Base-by-base conservation (phyloP, 2,113 vertebrate genomes). In the Leucopsar rothschildi region DNA sequence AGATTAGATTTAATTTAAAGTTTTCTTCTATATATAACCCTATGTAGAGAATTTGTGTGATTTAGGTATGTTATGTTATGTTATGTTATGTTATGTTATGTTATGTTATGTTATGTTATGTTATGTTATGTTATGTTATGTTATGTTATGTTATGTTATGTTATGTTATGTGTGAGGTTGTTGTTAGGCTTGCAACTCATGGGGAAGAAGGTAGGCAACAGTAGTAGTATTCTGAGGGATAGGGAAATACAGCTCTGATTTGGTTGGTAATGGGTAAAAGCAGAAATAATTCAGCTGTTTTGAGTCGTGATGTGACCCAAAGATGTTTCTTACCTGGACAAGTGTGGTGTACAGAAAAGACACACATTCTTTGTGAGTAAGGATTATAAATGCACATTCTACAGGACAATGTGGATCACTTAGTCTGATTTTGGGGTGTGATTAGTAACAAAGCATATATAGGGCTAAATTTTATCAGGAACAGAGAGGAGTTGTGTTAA, bases 261-360 rank as follows among this genome's bases (percentile, higher is more conserved):
- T 4, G 3, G 13, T 5, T 52, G 23, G 33, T 19, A 60, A 60
- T 19, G 22, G 55, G 37, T 11, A 44, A 37, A 22, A 52, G 63
- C 27, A 69, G 53, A 37, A 68, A 39, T 19, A 52, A 60, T 52
- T 52, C 27, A 45, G 33, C 18, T 60, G 7, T 12, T 69, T 19
- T 60, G 33, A 45, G 18, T 15, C 0, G 0, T 52, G 45, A 52
- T 0, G 0, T 52, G 39, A 44, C 55, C 6, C 19, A 52, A 44
- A 52, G 33, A 5, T 19, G 1, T 60, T 52, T 53, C 39, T 61
- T 31, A 44, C 25, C 31, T 68, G 44, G 14, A 11, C 5, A 23
- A 7, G 11, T 27, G 37, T 37, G 27, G 31, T 27, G 22, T 27
- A 15, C 53, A 68, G 63, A 52, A 27, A 56, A 42, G 29, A 19